Base-by-base conservation (phyloP, 1,140 invertebrate genomes). In the Oryctes rhinoceros region DNA sequence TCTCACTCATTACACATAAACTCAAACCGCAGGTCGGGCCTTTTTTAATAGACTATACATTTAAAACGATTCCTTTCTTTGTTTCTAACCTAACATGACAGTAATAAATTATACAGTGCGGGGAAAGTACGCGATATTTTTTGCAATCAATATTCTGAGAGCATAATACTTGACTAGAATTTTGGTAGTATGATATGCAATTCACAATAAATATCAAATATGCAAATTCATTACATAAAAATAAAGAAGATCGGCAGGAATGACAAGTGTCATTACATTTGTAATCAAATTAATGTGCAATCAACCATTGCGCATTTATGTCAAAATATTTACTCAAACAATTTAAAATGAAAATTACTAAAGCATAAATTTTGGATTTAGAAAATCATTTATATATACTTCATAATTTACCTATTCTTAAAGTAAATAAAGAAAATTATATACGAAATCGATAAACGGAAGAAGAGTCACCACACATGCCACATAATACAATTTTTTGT, bases 1-100 rank as follows among this genome's bases (percentile, higher is more conserved):
- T 83, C 80, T 87, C 86, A 87, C 84, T 87, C 86, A 87, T 87
- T 83, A 87, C 86, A 84, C 78, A 37, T 35, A 53, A n/a, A 35
- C 65, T 71, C 39, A 59, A 9, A 78, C 77, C 75, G 37, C 18
- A n/a, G 10, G 47, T 49, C 13, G 39, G 18, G n/a, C 37, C 20
- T 49, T n/a, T 37, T 18, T 76, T 13, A 44, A 76, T 6, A 47
- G 75, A 49, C 18, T 76, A 76, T 18, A 47, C 75, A 76, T 76
- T 76, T 47, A 47, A 76, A 76, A 47, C 18, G 75, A 15, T 30
- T 10, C 15, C 20, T 47, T 39, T 47, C 37, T 76, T 71, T 71
- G 65, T 76, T 76, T 76, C 75, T 76, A 76, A 76, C 75, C 75
- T 76, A 76, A 76, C 75, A 76, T 76, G 75, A 76, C 75, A 47